Conservation (phyloP, 2,113 vertebrate genomes). For the Mystacornis crossleyi region DNA sequence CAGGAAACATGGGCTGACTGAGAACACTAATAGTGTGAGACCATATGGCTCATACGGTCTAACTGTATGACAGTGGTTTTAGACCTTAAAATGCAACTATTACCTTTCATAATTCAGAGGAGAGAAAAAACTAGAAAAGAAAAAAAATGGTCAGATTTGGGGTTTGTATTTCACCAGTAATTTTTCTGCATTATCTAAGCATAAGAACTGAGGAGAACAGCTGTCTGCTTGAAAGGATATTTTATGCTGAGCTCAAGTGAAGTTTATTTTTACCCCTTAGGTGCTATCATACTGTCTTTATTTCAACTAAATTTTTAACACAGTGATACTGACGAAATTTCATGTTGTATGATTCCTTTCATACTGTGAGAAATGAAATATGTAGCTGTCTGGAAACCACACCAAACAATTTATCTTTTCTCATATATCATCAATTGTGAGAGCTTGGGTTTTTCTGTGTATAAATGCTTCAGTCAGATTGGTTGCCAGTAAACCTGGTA, state of each 20-base stretch:
- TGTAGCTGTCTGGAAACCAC: background rate
- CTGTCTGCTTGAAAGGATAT: background rate
- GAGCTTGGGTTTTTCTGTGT: background rate
- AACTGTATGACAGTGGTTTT: background rate
- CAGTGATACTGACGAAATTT: background rate
- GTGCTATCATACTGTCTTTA: background rate
- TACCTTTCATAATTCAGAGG: background rate
- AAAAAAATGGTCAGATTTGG: background rate
- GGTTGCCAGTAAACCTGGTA: background rate
- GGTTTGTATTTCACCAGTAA: rapidly evolving
- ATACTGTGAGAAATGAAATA: background rate
- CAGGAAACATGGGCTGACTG: background rate
- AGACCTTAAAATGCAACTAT: background rate
- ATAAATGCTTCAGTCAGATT: background rate
- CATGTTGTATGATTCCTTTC: background rate
- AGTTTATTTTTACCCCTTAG: background rate
- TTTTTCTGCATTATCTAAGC: background rate
- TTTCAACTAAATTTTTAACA: background rate
- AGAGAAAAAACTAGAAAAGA: background rate
- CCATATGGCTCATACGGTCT: background rate
- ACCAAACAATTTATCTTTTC: background rate
- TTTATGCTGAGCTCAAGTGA: background rate
- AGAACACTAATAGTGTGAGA: background rate
- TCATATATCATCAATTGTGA: background rate
- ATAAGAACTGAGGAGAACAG: background rate